Conservation (phyloP, 2,797 vertebrate genomes). For the Coregonus suidteri region DNA sequence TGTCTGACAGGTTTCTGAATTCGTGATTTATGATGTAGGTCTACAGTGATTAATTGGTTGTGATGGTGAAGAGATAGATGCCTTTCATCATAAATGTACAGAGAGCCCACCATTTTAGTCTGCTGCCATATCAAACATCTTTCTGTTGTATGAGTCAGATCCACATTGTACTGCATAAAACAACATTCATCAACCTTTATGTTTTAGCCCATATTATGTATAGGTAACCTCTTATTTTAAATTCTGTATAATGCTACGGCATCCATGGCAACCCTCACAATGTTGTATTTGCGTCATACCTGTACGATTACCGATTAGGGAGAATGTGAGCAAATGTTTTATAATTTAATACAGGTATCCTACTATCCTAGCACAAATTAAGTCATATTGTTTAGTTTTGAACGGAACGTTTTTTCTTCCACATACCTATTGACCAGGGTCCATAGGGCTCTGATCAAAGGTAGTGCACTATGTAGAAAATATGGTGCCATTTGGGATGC, state of each 20-base stretch:
- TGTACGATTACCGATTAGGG: not conserved
- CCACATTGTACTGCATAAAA: not conserved
- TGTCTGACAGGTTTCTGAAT: constrained; percentile 27
- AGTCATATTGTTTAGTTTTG: not conserved
- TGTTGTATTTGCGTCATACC: not conserved
- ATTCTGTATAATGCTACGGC: not conserved
- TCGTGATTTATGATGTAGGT: constrained; percentile 46
- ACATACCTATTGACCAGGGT: no score
- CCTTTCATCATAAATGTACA: not conserved
- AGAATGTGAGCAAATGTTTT: not conserved
- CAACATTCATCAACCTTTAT: not conserved
- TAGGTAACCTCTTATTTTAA: not conserved
- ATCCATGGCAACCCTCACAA: not conserved
- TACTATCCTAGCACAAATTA: not conserved
- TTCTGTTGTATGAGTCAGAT: not conserved
- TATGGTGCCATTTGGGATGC: no score
- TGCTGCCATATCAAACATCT: not conserved
- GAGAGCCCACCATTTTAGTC: not conserved
- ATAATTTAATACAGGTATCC: not conserved
- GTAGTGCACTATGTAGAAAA: no score
- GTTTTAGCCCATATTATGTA: not conserved
- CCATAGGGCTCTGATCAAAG: no score
- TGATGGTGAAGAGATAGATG: constrained; percentile 44
- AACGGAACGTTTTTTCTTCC: no score
- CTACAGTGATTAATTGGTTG: constrained; percentile 37